A percentile compares a stretch with the other conserved stretches of the same genome.
These are phyloP conservation scores for Anarsia innoxiella DNA, from an alignment of 2,888 invertebrate species.

Conservation along the genomic window DNA sequence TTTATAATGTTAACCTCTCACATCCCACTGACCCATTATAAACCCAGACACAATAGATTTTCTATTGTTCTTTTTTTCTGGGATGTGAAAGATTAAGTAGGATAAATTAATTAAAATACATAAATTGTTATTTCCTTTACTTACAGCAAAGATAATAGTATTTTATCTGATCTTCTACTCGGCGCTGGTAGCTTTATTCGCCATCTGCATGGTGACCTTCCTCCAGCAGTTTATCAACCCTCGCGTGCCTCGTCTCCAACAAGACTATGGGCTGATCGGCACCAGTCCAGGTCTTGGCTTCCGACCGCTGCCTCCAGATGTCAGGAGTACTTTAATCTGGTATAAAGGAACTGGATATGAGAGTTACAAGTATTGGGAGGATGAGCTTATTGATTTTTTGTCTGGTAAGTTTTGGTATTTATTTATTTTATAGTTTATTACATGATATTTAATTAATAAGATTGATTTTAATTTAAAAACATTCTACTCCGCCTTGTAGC, in stretches of 20 bases:
- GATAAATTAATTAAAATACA: not conserved
- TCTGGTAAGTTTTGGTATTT: conserved; percentile 71
- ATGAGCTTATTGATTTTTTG: conserved; percentile 84
- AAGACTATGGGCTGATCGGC: conserved; percentile 90
- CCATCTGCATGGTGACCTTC: conserved; percentile 95
- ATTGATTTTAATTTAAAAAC: no score
- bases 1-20: not conserved
- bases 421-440: not conserved
- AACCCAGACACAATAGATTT: no score
- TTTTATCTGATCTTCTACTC: conserved; percentile 96
- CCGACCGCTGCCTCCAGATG: conserved; percentile 93
- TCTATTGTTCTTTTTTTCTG: no score
- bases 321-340: conserved; percentile 96
- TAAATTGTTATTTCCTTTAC: conserved; percentile 7
- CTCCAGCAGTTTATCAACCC: conserved; percentile 92
- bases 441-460: not conserved
- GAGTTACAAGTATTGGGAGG: conserved; percentile 87
- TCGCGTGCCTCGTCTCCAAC: conserved; percentile 89
- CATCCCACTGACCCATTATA: no score
- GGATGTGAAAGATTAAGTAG: no score
- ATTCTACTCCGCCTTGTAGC: no score
- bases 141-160: conserved; percentile 90
- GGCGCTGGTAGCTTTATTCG: conserved; percentile 89
- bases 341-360: conserved; percentile 88
- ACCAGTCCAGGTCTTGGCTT: conserved; percentile 97